phyloP scores from a whole-genome alignment of 1,140 invertebrate genomes.

The Lucilia cuprina region DNA sequence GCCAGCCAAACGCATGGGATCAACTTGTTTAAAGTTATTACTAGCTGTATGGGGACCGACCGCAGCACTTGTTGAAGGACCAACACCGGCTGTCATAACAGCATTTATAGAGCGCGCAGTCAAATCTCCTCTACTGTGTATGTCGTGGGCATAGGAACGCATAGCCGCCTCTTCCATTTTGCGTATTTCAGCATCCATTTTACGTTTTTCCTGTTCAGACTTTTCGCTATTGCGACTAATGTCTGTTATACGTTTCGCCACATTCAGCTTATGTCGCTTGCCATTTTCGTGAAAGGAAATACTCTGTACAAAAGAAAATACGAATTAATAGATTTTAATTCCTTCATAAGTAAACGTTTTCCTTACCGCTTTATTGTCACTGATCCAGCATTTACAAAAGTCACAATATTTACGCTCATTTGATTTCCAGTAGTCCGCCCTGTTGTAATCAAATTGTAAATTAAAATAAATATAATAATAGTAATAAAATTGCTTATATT shows the following conservation, averaged over 20 bases:
- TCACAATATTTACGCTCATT: slow-evolving; percentile 95
- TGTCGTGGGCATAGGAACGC: slow-evolving; percentile 81
- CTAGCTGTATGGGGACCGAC: slow-evolving; percentile 20
- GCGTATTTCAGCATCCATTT: slow-evolving; percentile 81
- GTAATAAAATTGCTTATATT: no score
- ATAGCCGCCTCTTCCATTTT: slow-evolving; percentile 90
- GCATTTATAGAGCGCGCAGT: slow-evolving; percentile 67
- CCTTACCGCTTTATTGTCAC: slow-evolving; percentile 92
- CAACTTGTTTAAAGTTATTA: slow-evolving; percentile 45
- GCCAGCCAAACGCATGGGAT: slow-evolving; percentile 55
- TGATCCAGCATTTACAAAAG: slow-evolving; percentile 98
- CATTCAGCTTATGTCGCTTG: slow-evolving; percentile 92
- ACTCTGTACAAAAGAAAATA: slow-evolving; percentile 67
- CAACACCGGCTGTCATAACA: slow-evolving; percentile 37
- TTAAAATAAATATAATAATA: neutral
- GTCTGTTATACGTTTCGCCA: slow-evolving; percentile 83
- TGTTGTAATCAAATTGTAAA: slow-evolving; percentile 58
- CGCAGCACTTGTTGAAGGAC: neutral
- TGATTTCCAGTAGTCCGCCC: slow-evolving; percentile 98
- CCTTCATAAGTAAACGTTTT: neutral
- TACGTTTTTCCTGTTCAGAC: slow-evolving; percentile 77
- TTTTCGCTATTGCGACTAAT: slow-evolving; percentile 84
- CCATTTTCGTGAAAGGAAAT: slow-evolving; percentile 95
- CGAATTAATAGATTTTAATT: neutral
- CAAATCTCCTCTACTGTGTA: slow-evolving; percentile 69